Evolutionary conservation across 2,113 vertebrate species (phyloP).

Genomic region (Toxotes chatareus): DNA sequence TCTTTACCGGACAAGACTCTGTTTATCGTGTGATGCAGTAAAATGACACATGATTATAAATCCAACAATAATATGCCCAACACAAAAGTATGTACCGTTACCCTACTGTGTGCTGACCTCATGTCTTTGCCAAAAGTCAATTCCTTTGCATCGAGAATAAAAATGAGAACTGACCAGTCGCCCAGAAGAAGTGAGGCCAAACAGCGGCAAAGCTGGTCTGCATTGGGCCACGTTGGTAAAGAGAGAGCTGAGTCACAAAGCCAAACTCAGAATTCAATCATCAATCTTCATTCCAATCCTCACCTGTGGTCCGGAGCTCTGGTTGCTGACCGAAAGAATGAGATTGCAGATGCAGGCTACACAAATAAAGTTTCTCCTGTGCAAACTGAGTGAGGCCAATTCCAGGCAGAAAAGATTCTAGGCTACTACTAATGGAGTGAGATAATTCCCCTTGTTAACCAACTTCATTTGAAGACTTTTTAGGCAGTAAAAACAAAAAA

Average conservation of each 20-base stretch:
- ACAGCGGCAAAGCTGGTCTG: neutral
- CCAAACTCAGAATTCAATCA: conserved; percentile 34
- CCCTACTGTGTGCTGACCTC: neutral
- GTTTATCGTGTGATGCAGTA: neutral
- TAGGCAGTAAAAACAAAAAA: neutral
- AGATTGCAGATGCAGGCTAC: conserved; percentile 16
- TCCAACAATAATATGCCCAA: neutral
- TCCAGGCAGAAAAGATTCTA: conserved; percentile 1
- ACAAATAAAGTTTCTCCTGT: conserved; percentile 32
- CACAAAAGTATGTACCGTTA: neutral
- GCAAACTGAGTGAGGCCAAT: conserved; percentile 35
- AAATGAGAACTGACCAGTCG: neutral
- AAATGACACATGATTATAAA: neutral
- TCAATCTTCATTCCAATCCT: conserved; percentile 49
- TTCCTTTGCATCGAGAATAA: neutral
- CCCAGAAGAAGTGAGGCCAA: neutral
- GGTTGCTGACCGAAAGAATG: conserved; percentile 18
- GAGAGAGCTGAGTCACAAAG: conserved; percentile 40
- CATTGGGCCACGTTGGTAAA: conserved; percentile 9
- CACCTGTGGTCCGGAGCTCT: conserved; percentile 36
- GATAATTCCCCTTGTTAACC: conserved; percentile 11
- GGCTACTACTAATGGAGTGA: neutral
- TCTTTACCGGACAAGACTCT: neutral
- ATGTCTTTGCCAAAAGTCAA: neutral
- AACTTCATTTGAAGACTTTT: neutral